Conservation (phyloP, 2,113 vertebrate species). For the Hippopotamus amphibius region DNA sequence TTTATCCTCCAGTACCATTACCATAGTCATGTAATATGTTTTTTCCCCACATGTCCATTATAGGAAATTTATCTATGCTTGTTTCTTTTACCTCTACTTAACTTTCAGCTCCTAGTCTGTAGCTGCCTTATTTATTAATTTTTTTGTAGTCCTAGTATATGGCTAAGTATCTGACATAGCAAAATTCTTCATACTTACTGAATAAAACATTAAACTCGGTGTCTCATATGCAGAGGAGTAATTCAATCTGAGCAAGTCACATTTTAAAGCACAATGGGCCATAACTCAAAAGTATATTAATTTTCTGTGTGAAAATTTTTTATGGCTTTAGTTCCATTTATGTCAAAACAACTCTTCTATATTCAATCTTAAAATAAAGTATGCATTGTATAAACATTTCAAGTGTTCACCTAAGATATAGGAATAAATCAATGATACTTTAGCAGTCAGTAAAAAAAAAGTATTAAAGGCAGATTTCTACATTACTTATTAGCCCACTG, state of each 20-base stretch:
- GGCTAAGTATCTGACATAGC: slow-evolving; percentile 32
- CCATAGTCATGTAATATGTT: not conserved
- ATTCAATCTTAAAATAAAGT: slow-evolving; percentile 73
- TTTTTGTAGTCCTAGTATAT: not conserved
- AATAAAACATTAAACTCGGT: slow-evolving; percentile 74
- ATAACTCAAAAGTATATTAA: slow-evolving; percentile 75
- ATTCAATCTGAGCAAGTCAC: slow-evolving; percentile 61
- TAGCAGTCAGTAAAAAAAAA: slow-evolving; percentile 39
- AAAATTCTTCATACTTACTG: slow-evolving; percentile 57
- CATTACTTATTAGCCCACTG: not conserved
- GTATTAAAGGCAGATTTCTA: slow-evolving; percentile 2
- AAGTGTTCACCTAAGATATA: slow-evolving; percentile 58
- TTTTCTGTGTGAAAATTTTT: slow-evolving; percentile 68
- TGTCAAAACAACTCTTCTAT: slow-evolving; percentile 62
- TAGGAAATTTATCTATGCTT: not conserved
- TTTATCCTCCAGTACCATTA: not conserved
- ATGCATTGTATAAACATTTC: slow-evolving; percentile 62
- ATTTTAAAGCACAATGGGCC: slow-evolving; percentile 52
- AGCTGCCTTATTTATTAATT: slow-evolving; percentile 36
- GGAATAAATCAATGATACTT: slow-evolving; percentile 73
- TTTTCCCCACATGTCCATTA: not conserved
- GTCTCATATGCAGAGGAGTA: slow-evolving; percentile 44
- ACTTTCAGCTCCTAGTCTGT: not conserved
- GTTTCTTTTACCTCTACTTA: slow-evolving; percentile 15
- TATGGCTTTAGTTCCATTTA: slow-evolving; percentile 62